phyloP scores from a whole-genome alignment of 1,140 invertebrate species.

The Macrostomum lignano region DNA sequence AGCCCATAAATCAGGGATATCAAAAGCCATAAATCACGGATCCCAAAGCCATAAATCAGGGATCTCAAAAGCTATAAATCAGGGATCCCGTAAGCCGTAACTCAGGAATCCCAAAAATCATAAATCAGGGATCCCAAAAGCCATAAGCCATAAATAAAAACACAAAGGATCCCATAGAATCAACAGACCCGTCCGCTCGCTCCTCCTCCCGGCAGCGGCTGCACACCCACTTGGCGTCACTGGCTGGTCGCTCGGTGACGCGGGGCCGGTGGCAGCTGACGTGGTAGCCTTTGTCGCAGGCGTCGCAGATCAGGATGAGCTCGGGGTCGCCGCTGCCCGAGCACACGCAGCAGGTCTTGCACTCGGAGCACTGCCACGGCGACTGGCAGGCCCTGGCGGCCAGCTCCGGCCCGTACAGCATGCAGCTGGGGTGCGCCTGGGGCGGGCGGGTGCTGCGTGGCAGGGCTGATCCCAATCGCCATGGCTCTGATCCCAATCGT shows the following conservation, averaged over 20 bases:
- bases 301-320: constrained; percentile 42
- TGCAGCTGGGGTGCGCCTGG: constrained; percentile 30
- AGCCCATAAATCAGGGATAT: too few species aligned
- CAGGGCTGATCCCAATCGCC: too few species aligned
- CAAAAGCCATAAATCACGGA: too few species aligned
- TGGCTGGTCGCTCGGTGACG: constrained; percentile 11
- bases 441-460: too few species aligned
- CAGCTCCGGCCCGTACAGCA: constrained; percentile 24
- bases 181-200: not conserved
- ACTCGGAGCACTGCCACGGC: constrained; percentile 29
- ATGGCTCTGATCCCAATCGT: too few species aligned
- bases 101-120: too few species aligned
- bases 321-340: constrained; percentile 24
- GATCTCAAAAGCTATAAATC: too few species aligned
- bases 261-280: constrained; percentile 36
- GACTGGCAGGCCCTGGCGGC: constrained; percentile 14
- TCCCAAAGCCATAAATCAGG: too few species aligned
- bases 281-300: constrained; percentile 53
- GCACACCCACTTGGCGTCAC: constrained; percentile 12
- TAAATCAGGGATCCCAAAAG: too few species aligned
- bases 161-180: too few species aligned
- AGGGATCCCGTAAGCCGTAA: too few species aligned
- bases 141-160: too few species aligned
- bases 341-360: constrained; percentile 28
- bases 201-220: constrained; percentile 8